Percentiles rank a stretch among this genome's conserved stretches.
These are phyloP conservation scores for Chaitophorus viminalis DNA, from an alignment of 2,888 invertebrate genomes.

Conservation along the genomic window DNA sequence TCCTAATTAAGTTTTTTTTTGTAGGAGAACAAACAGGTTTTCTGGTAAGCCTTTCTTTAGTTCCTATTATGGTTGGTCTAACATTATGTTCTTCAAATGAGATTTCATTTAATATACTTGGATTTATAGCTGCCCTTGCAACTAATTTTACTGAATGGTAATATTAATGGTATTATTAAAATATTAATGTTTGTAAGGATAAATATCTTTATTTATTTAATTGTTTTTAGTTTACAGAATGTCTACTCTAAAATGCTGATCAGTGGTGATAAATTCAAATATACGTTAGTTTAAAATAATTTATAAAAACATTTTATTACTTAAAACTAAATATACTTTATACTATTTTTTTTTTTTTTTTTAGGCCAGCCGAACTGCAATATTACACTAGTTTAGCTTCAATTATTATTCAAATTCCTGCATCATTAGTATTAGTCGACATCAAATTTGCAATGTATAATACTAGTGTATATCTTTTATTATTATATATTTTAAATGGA, in stretches of 20 bases:
- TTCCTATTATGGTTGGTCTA: constrained; percentile 82
- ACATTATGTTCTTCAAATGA: constrained; percentile 82
- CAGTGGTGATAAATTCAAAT: constrained; percentile 78
- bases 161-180: constrained; percentile 53
- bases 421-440: constrained; percentile 76
- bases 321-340: neutral
- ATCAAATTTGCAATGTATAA: constrained; percentile 68
- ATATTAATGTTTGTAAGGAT: constrained; percentile 63
- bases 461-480: constrained; percentile 69
- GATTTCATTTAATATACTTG: constrained; percentile 78
- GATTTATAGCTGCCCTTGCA: constrained; percentile 79
- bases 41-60: constrained; percentile 77
- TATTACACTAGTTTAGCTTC: constrained; percentile 82
- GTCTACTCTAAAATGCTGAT: constrained; percentile 82
- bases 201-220: neutral
- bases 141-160: constrained; percentile 82
- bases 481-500: constrained; percentile 76
- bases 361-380: constrained; percentile 80
- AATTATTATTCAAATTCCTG: constrained; percentile 78
- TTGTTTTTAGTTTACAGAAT: constrained; percentile 75
- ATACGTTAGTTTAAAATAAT: constrained; percentile 73
- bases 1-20: constrained; percentile 63
- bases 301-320: neutral
- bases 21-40: constrained; percentile 75
- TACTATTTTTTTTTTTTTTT: constrained; percentile 64